Percentiles rank a stretch among this genome's conserved stretches.
These are phyloP conservation scores for Phodopus roborovskii DNA, from an alignment of 2,113 vertebrate species.

Conservation along the genomic window DNA sequence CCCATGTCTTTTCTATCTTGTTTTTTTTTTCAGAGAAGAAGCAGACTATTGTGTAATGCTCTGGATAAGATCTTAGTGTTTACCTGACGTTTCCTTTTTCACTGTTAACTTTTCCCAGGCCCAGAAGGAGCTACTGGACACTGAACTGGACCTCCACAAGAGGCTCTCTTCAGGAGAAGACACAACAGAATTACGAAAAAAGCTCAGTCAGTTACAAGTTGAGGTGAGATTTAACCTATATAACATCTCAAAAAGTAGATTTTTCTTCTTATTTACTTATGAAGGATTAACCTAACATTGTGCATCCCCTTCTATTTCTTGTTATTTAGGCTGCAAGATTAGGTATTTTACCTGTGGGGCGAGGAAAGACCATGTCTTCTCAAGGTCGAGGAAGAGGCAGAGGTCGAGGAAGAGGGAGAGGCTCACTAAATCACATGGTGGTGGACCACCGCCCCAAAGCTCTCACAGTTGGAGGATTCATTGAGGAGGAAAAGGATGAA, in stretches of 20 bases:
- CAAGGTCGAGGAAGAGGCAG: conserved; percentile 90
- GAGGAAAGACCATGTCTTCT: conserved; percentile 88
- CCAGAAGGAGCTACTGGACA: conserved; percentile 97
- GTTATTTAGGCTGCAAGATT: conserved; percentile 92
- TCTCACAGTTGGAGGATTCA: conserved; percentile 92
- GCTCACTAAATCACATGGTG: conserved; percentile 94
- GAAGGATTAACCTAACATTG: neutral
- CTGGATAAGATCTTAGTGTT: conserved; percentile 45
- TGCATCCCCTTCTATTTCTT: neutral
- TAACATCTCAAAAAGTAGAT: conserved; percentile 39
- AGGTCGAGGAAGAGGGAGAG: conserved; percentile 90
- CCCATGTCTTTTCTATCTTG: neutral
- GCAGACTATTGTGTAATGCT: neutral
- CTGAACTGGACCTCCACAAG: conserved; percentile 97
- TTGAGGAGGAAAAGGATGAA: conserved; percentile 97
- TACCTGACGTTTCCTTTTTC: conserved; percentile 32
- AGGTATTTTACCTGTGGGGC: conserved; percentile 92
- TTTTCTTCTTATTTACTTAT: conserved; percentile 39
- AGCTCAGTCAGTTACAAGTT: conserved; percentile 94
- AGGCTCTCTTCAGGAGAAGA: conserved; percentile 97
- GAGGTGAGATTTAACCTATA: conserved; percentile 88
- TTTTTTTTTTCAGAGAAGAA: conserved; percentile 54
- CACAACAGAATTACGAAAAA: conserved; percentile 96
- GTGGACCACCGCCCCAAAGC: conserved; percentile 97
- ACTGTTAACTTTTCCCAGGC: conserved; percentile 85